These are phyloP conservation scores for Gadopsis bispinosus DNA, from an alignment of 2,797 vertebrate genomes.

Conservation along the genomic window DNA sequence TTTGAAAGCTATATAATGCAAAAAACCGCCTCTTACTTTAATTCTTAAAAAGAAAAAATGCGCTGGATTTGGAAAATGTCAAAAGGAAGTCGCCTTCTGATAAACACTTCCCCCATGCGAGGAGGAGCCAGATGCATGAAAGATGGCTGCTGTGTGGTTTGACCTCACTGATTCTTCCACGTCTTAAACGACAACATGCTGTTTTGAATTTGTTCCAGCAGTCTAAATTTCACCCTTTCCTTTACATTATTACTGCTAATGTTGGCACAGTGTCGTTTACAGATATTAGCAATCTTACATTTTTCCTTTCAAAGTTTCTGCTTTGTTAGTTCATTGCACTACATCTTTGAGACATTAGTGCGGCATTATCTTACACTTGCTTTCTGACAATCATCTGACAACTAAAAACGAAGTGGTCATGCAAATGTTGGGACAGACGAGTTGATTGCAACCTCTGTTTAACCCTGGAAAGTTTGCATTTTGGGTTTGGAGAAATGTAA, in stretches of 20 bases:
- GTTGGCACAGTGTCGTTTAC: background rate
- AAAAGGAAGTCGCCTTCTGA: conserved; percentile 4
- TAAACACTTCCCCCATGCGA: conserved; percentile 46
- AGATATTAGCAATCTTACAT: background rate
- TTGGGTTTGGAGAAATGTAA: background rate
- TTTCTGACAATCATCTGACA: background rate
- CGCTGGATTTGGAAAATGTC: conserved; percentile 2
- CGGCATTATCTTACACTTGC: background rate
- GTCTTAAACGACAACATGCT: background rate
- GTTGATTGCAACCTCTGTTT: background rate
- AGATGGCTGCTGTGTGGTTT: conserved; percentile 54
- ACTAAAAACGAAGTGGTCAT: background rate
- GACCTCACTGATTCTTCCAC: background rate
- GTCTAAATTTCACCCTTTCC: background rate
- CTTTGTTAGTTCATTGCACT: background rate
- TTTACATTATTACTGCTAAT: background rate
- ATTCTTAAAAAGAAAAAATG: background rate
- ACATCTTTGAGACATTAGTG: background rate
- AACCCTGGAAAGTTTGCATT: background rate
- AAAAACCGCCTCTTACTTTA: background rate
- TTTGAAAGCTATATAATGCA: conserved; percentile 30
- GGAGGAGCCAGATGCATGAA: conserved; percentile 55
- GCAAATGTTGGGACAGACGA: background rate
- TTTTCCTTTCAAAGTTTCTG: background rate
- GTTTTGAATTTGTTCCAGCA: background rate